Conservation (phyloP, 2,113 vertebrate species). For the Nettapus auritus region DNA sequence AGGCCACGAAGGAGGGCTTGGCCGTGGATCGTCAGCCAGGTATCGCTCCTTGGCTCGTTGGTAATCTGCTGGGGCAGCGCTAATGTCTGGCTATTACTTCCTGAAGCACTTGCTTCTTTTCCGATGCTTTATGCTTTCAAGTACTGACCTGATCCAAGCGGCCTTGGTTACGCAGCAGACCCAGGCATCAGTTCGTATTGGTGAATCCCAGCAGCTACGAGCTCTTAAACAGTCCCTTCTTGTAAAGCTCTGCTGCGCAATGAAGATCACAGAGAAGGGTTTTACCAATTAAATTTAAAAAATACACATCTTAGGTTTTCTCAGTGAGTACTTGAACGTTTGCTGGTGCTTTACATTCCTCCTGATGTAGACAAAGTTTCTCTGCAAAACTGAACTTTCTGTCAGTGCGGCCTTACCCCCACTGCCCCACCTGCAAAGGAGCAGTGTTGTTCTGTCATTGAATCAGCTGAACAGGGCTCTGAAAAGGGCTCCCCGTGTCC, state of each 20-base stretch:
- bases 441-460: not conserved
- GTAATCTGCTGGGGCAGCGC: not conserved
- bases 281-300: constrained; percentile 1
- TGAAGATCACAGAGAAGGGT: not conserved
- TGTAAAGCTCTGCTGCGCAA: not conserved
- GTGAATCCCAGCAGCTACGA: not conserved
- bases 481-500: not conserved
- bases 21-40: not conserved
- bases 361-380: not conserved
- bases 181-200: not conserved
- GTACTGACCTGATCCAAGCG: not conserved
- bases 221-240: not conserved
- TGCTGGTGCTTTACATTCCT: not conserved
- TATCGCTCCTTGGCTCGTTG: not conserved
- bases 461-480: not conserved
- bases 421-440: not conserved
- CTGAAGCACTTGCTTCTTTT: not conserved
- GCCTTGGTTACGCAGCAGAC: not conserved
- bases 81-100: not conserved
- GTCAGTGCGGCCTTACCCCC: not conserved
- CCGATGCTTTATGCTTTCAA: not conserved
- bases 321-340: not conserved
- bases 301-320: not conserved
- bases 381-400: not conserved
- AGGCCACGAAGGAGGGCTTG: not conserved